Base-by-base conservation (phyloP, 2,888 invertebrate species). In the Lepidochitona cinerea region DNA sequence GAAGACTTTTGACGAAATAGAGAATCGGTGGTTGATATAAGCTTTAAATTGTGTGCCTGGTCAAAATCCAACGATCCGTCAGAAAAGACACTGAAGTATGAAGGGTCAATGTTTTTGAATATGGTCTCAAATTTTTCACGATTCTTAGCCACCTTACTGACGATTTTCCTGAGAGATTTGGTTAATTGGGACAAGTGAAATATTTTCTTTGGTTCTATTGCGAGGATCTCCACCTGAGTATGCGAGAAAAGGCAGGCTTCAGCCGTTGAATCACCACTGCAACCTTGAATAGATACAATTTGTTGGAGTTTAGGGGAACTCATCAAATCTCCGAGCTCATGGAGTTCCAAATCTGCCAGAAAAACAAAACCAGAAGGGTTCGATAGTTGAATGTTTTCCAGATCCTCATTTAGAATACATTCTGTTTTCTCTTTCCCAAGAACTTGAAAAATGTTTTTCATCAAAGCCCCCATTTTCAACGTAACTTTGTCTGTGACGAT, bases 1-100 rank as follows among this genome's bases (percentile, higher is more conserved):
- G 75, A 71, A 26, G 78, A 75, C 26, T 81, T 68, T 33, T 72
- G 64, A 23, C 81, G 64, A 49, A 85, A 79, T 0, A 83, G 52
- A 32, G 37, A 53, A 18, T 74, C 53, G 54, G 26, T 23, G 29
- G 18, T 59, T 14, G 26, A 23, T 14, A 29, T 29, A 14, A 59
- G 29, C 29, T 29, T 59, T 9, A 59, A 18, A 29, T 18, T 26
- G 2, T 23, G 26, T 1, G 23, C 29, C 14, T 29, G 4, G 14
- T 23, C 23, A 29, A 59, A 14, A 9, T 29, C 12, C 14, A 59
- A 9, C 29, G 9, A 23, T 23, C 32, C 59, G 23, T 59, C 29
- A 59, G 32, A 23, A 29, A 59, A 29, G 26, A 14, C 14, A 59
- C 59, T 23, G 4, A 59, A 29, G 4, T 59, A 32, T 14, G 23